phyloP scores from a whole-genome alignment of 2,113 vertebrate species.

The Callithrix jacchus region DNA sequence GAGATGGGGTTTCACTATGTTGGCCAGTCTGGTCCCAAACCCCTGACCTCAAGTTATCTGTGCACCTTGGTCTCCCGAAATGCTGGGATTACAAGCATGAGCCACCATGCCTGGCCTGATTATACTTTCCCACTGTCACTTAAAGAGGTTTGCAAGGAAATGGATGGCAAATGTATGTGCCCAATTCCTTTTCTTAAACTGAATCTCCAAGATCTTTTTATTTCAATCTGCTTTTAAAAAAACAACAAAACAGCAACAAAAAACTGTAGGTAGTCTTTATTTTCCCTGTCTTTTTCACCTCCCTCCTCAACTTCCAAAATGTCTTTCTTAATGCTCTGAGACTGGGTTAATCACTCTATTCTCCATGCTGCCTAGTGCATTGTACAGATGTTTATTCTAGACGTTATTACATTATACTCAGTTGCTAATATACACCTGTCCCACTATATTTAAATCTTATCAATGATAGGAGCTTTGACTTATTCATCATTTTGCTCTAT shows the following conservation, averaged over 20 bases:
- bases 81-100: no score
- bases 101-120: neutral
- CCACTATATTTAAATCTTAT: neutral
- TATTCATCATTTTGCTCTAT: neutral
- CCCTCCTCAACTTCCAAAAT: neutral
- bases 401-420: neutral
- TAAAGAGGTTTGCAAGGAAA: neutral
- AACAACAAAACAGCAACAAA: neutral
- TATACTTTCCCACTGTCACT: neutral
- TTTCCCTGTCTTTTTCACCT: neutral
- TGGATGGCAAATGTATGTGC: neutral
- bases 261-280: neutral
- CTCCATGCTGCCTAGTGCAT: neutral
- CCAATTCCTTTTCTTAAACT: neutral
- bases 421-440: neutral
- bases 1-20: no score
- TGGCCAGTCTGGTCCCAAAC: no score
- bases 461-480: neutral
- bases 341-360: neutral
- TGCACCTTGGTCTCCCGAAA: no score
- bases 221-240: neutral
- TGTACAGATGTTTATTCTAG: neutral
- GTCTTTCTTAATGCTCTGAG: neutral
- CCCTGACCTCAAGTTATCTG: no score
- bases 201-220: neutral